Evolutionary conservation across 2,888 invertebrate species (phyloP).

Genomic region (Nebria salina): DNA sequence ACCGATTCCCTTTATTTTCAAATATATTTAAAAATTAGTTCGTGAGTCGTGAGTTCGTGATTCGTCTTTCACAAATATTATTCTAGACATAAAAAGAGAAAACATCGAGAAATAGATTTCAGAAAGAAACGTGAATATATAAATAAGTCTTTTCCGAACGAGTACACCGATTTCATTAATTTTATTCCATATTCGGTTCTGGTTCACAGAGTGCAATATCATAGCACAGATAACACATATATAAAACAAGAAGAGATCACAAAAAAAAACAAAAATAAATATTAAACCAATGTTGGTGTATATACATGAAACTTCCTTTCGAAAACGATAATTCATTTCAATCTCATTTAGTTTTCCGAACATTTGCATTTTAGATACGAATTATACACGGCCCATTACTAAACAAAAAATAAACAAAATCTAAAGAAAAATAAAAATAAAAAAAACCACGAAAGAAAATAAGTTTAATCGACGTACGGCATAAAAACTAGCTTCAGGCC

Average conservation of each 20-base stretch:
- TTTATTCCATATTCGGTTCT: background rate
- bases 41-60: no score
- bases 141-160: background rate
- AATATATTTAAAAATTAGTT: no score
- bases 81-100: background rate
- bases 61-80: no score
- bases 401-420: background rate
- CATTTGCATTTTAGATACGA: constrained; percentile 17
- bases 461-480: constrained; percentile 12
- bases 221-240: background rate
- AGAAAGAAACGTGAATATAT: background rate
- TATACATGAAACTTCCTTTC: constrained; percentile 17
- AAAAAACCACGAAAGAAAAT: constrained; percentile 15
- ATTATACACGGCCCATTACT: constrained; percentile 15
- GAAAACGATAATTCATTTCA: constrained; percentile 17
- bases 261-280: background rate
- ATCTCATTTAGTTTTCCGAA: constrained; percentile 16
- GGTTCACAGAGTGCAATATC: background rate
- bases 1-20: no score
- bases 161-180: constrained; percentile 1
- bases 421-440: constrained; percentile 6
- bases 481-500: background rate
- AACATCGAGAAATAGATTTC: background rate
- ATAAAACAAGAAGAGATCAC: background rate
- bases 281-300: constrained; percentile 14